Percentiles rank a stretch among this genome's conserved stretches.
These are phyloP conservation scores for Peromyscus maniculatus DNA, from an alignment of 2,113 vertebrate genomes.

Conservation along the genomic window DNA sequence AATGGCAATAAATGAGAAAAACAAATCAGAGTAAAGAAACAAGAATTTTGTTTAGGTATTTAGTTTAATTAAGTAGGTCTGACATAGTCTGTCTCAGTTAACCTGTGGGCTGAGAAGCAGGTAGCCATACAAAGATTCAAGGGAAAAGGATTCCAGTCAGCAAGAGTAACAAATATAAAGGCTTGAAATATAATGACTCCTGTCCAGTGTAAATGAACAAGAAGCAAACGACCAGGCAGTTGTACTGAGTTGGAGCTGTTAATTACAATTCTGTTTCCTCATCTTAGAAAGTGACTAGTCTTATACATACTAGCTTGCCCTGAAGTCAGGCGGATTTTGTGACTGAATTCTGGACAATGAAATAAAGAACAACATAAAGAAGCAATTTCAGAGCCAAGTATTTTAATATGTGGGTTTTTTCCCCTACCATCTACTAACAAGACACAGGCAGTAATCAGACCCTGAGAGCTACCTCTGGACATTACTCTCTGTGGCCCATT, in stretches of 20 bases:
- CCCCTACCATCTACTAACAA: neutral
- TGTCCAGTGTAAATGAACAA: neutral
- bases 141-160: neutral
- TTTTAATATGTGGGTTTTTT: neutral
- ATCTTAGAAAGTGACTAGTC: neutral
- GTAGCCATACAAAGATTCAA: neutral
- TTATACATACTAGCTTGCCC: neutral
- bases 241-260: neutral
- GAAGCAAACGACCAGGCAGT: neutral
- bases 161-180: neutral
- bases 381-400: neutral
- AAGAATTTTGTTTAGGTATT: neutral
- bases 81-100: neutral
- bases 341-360: slow-evolving; percentile 13
- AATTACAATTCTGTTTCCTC: neutral
- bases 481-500: neutral
- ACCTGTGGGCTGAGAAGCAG: neutral
- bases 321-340: neutral
- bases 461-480: neutral
- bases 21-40: neutral
- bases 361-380: neutral
- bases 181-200: neutral
- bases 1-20: neutral
- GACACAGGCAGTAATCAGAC: neutral
- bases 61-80: neutral